These are phyloP conservation scores for Timema podura DNA, from an alignment of 2,888 invertebrate genomes.

Conservation along the genomic window DNA sequence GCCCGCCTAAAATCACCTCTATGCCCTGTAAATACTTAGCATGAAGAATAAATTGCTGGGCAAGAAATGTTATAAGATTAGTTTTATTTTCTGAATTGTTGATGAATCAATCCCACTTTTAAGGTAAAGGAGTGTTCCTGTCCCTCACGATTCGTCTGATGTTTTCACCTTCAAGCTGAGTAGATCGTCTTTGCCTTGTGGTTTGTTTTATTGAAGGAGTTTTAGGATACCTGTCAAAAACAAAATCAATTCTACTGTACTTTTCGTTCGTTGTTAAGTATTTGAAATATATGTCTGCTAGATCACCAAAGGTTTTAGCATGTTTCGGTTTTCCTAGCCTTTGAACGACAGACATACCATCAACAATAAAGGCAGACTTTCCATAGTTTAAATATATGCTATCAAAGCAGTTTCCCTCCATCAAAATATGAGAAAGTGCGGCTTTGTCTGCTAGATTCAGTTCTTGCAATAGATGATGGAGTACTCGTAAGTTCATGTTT, in stretches of 20 bases:
- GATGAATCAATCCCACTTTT: background rate
- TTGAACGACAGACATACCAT: background rate
- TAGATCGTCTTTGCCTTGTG: background rate
- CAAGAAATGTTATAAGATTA: slow-evolving; percentile 5
- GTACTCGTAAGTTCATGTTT: background rate
- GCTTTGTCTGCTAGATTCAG: slow-evolving; percentile 7
- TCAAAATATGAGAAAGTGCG: background rate
- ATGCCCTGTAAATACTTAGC: background rate
- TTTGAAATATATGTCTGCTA: slow-evolving; percentile 4
- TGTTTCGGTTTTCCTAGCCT: background rate
- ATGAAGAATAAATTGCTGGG: background rate
- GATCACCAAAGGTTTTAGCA: background rate
- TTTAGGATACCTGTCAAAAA: slow-evolving; percentile 4
- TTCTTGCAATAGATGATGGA: slow-evolving; percentile 1
- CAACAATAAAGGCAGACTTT: background rate
- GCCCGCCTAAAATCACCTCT: background rate
- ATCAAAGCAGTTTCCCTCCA: slow-evolving; percentile 4
- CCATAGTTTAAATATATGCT: background rate
- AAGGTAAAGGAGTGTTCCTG: background rate
- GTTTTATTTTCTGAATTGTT: background rate
- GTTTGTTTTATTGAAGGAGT: background rate
- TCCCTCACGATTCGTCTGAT: background rate
- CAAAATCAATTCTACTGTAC: background rate
- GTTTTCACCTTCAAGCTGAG: background rate
- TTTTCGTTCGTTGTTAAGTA: slow-evolving; percentile 7